Evolutionary conservation across 64 coral and sea anemone genomes (phyloP).

Genomic region (Stylophora pistillata): DNA sequence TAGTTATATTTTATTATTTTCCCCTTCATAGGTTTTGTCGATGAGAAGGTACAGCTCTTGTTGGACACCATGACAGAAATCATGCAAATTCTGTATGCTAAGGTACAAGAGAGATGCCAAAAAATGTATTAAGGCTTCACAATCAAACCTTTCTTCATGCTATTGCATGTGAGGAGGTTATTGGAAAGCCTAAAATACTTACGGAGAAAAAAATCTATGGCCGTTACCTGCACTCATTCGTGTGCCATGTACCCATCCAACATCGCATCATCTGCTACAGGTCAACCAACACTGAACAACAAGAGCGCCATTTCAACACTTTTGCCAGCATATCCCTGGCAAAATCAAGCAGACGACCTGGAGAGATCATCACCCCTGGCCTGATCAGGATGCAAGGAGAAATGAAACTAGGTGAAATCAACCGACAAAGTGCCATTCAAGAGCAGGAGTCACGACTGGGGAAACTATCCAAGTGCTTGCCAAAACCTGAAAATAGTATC

Average conservation of each 20-base stretch:
- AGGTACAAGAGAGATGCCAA: background rate
- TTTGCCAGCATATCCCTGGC: too few species aligned
- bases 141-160: constrained; percentile 21
- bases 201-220: constrained; percentile 4
- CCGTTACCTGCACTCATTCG: background rate
- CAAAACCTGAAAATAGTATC: background rate
- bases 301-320: constrained; percentile 10
- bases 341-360: too few species aligned
- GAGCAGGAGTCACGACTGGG: background rate
- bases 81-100: too few species aligned
- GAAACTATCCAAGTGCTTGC: background rate
- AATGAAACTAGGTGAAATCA: background rate
- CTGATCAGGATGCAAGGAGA: background rate
- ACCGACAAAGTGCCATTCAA: background rate
- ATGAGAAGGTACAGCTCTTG: too few species aligned
- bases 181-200: background rate
- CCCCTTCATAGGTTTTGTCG: too few species aligned
- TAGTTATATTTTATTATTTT: too few species aligned
- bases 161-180: background rate
- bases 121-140: constrained; percentile 6
- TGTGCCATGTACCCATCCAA: background rate
- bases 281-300: constrained; percentile 3
- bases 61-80: too few species aligned
- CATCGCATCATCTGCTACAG: background rate
- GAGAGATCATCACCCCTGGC: background rate